Percentiles rank a stretch among this genome's conserved stretches.
Conservation (phyloP, 2,113 vertebrate genomes). For the Pontoporia blainvillei region DNA sequence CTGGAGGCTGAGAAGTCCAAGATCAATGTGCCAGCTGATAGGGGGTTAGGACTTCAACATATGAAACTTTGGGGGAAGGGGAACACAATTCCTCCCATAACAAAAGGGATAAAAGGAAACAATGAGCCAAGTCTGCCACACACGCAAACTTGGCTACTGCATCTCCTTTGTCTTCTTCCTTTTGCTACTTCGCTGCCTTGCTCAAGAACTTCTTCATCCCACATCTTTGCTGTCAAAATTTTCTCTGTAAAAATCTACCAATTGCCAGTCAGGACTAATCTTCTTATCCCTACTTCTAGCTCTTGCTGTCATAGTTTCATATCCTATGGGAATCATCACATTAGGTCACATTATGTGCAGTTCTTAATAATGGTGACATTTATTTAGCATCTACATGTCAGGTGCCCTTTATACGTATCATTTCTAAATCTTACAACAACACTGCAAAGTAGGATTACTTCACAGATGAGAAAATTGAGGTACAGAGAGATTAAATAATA, state of each 20-base stretch:
- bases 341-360: background rate
- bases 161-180: background rate
- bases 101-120: background rate
- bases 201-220: background rate
- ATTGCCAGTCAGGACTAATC: background rate
- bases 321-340: background rate
- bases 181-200: background rate
- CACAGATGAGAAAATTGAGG: background rate
- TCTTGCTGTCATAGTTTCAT: background rate
- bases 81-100: background rate
- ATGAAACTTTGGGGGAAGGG: background rate
- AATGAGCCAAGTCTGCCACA: background rate
- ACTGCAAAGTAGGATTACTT: background rate
- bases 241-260: background rate
- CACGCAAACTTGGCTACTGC: background rate
- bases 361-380: background rate
- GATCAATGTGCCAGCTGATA: background rate
- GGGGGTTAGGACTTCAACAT: background rate
- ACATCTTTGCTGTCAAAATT: background rate
- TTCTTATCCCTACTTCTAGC: background rate
- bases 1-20: background rate
- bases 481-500: background rate
- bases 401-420: background rate
- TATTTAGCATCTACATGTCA: background rate
- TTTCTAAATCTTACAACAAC: background rate